Evolutionary conservation across 2,888 invertebrate genomes (phyloP), one percentile per base, ranked within the genome.

Genomic region (Melanargia galathea): DNA sequence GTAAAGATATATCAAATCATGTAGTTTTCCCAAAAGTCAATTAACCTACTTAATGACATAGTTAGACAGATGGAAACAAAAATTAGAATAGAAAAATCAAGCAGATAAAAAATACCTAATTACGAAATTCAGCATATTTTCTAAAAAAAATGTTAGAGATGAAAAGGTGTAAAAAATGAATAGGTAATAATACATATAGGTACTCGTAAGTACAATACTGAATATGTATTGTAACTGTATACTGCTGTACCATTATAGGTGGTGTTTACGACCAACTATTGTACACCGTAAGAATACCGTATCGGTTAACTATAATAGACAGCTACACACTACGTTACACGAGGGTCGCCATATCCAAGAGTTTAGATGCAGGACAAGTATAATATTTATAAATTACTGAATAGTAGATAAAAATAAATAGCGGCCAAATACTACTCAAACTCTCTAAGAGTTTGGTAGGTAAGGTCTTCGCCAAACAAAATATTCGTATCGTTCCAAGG

Each of bases 221-320:
- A 33, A 33, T 13, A 13, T 40, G 1, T 40, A 16, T n/a, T 40
- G 2, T 26, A 48, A 51, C 18, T 33, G 51, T 30, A 11, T 22
- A 2, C 11, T 33, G n/a, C 13, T 46, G 46, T 46, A 33, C 33
- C 16, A 46, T 46, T 56, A 57, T 7, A n/a, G n/a, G 30, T 30
- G 20, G 45, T 57, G 33, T 45, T 57, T 57, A 46, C 46, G n/a
- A 20, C 2, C 33, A 33, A 35, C 45, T 33, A 57, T 57, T 46
- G 45, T 57, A 57, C 26, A 35, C 46, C 13, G 57, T 57, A 46
- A 57, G 46, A 57, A 57, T 57, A 46, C 46, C 57, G 46, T 46
- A 57, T 33, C 57, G 30, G 2, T 10, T 16, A 46, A 46, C 30
- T 45, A 56, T 30, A 45, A 13, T 35, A 35, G 26, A 16, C 55